Base-by-base conservation (phyloP, 2,113 vertebrate genomes). In the Tyrannus savana region DNA sequence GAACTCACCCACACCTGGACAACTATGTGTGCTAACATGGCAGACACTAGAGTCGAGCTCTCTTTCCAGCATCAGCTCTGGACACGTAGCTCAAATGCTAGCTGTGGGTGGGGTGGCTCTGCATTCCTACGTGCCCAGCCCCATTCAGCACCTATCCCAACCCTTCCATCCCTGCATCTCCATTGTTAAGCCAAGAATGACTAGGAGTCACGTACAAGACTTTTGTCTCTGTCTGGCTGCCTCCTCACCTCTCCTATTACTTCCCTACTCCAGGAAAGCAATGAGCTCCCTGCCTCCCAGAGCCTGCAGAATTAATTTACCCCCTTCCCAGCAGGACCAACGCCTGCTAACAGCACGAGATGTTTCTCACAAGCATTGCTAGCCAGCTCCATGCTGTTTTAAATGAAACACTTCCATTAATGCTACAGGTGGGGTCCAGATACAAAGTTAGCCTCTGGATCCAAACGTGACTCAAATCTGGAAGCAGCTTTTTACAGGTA, bases 341-440 rank as follows among this genome's bases (percentile, higher is more conserved):
- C 0, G 7, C 52, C 73, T 89, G 76, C 42, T 81, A 94, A n/a
- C 83, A 89, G 77, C 66, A 72, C 0, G 1, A 90, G 31, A 8
- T 72, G 7, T 44, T 92, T 92, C 84, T 91, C 44, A 55, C 3
- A 4, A 68, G 25, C 60, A 17, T 16, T 53, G 56, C 60, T 77
- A 94, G 73, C 44, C 90, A 90, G 72, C 52, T 74, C 47, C 89
- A 74, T 21, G 73, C 89, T 90, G 94, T 33, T 95, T 87, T 89
- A 95, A 96, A 95, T 87, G 37, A 95, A 97, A 92, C 77, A 82
- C 69, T 89, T 92, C 80, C 47, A 81, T 76, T 82, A 92, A 72
- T 60, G 53, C 46, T 68, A 75, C 53, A 68, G 64, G 63, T 82
- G 58, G 62, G 41, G 74, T 89, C 31, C 53, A 66, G 27, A 53